These are phyloP conservation scores for Latheticus oryzae DNA, from an alignment of 2,888 invertebrate species.

Conservation along the genomic window DNA sequence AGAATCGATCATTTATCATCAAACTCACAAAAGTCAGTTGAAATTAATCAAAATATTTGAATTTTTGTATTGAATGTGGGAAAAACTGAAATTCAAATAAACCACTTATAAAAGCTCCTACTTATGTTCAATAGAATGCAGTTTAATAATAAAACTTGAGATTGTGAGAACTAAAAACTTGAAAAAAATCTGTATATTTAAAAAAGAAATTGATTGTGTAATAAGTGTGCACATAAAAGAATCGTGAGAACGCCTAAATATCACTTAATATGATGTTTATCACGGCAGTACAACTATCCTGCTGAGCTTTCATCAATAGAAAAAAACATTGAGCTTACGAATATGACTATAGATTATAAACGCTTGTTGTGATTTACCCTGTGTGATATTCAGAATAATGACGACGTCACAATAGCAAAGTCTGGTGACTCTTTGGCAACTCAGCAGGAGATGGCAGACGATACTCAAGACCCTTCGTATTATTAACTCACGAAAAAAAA, in stretches of 20 bases:
- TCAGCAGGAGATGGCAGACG: slow-evolving; percentile 30
- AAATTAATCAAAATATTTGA: no score
- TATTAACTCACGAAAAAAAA: no score
- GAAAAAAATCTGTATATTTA: slow-evolving; percentile 21
- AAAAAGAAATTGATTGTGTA: slow-evolving; percentile 28
- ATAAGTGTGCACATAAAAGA: slow-evolving; percentile 39
- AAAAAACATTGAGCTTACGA: slow-evolving; percentile 37
- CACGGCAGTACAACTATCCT: slow-evolving; percentile 29
- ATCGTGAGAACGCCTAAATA: slow-evolving; percentile 41
- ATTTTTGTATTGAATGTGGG: no score
- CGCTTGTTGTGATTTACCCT: slow-evolving; percentile 43
- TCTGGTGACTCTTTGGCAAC: slow-evolving; percentile 30
- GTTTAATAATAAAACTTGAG: neutral
- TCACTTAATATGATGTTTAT: slow-evolving; percentile 41
- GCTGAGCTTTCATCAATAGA: slow-evolving; percentile 40
- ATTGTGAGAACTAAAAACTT: neutral
- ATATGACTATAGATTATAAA: slow-evolving; percentile 28
- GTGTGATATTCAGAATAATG: slow-evolving; percentile 42
- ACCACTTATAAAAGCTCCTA: no score
- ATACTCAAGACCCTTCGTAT: slow-evolving; percentile 17
- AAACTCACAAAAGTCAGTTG: no score
- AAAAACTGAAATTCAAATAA: no score
- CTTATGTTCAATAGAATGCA: no score
- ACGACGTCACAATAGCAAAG: slow-evolving; percentile 34
- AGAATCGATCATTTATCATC: no score